These are phyloP conservation scores for Dasyprocta punctata DNA, from an alignment of 2,113 vertebrate genomes.

Conservation along the genomic window DNA sequence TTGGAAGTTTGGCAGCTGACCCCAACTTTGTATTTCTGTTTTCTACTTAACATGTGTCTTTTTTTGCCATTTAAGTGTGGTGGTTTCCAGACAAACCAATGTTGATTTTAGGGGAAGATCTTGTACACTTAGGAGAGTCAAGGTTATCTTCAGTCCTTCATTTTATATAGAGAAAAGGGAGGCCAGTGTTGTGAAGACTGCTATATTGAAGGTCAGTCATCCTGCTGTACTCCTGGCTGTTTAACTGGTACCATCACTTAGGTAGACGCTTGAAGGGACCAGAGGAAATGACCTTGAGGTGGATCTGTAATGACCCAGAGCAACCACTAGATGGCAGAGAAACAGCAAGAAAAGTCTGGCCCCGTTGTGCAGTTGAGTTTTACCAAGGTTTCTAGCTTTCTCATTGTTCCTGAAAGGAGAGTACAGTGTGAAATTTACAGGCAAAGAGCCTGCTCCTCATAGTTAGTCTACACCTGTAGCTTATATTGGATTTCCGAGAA, in stretches of 20 bases:
- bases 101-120: neutral
- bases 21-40: neutral
- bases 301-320: slow-evolving; percentile 44
- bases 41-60: neutral
- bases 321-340: slow-evolving; percentile 78
- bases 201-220: neutral
- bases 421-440: neutral
- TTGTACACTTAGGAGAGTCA: neutral
- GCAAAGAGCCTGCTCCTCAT: neutral
- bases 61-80: neutral
- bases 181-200: neutral
- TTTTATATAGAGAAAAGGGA: neutral
- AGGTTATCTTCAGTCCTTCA: neutral
- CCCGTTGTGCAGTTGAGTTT: neutral
- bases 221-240: neutral
- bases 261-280: neutral
- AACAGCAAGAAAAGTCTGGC: slow-evolving; percentile 51
- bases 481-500: neutral
- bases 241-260: neutral
- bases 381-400: neutral
- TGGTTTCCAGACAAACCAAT: neutral
- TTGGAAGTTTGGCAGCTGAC: neutral
- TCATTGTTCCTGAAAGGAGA: neutral
- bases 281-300: neutral
- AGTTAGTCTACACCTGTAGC: neutral